A percentile compares a stretch with the other conserved stretches of the same genome.
phyloP scores from a whole-genome alignment of 2,888 invertebrate species.

The Oscheius myriophilus region DNA sequence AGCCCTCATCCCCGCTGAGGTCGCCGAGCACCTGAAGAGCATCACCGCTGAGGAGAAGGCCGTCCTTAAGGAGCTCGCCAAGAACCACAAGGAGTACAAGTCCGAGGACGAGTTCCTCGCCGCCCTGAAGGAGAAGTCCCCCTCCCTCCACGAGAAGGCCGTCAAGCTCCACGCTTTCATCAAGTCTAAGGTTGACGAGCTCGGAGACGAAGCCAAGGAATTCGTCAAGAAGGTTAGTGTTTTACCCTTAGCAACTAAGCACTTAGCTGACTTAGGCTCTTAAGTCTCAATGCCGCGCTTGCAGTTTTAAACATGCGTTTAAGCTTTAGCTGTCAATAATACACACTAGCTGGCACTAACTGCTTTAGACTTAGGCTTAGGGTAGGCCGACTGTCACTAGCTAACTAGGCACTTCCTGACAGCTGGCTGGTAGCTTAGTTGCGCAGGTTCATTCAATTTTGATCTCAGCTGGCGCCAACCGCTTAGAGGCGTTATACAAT shows the following conservation, averaged over 20 bases:
- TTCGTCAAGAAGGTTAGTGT: slow-evolving; percentile 59
- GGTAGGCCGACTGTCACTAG: too few relatives aligned
- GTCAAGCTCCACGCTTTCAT: slow-evolving; percentile 54
- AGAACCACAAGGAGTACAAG: slow-evolving; percentile 52
- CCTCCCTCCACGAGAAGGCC: slow-evolving; percentile 63
- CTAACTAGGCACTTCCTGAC: too few relatives aligned
- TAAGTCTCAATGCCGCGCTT: not conserved
- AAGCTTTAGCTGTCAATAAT: not conserved
- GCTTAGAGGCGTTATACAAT: too few relatives aligned
- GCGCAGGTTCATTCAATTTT: too few relatives aligned
- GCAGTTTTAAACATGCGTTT: too few relatives aligned
- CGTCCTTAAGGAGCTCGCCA: slow-evolving; percentile 64
- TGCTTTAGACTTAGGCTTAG: too few relatives aligned
- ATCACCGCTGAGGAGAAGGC: slow-evolving; percentile 65
- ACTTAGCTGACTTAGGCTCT: not conserved
- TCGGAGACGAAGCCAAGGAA: slow-evolving; percentile 62
- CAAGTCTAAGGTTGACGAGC: slow-evolving; percentile 56
- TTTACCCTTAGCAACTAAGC: too few relatives aligned
- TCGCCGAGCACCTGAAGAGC: slow-evolving; percentile 62
- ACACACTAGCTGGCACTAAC: too few relatives aligned
- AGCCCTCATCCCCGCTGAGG: slow-evolving; percentile 66
- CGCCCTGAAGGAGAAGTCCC: slow-evolving; percentile 65
- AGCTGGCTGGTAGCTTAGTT: too few relatives aligned
- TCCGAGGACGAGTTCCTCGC: slow-evolving; percentile 57
- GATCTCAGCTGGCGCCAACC: too few relatives aligned